Base-by-base conservation (phyloP, 2,888 invertebrate genomes). In the Orgyia antiqua region DNA sequence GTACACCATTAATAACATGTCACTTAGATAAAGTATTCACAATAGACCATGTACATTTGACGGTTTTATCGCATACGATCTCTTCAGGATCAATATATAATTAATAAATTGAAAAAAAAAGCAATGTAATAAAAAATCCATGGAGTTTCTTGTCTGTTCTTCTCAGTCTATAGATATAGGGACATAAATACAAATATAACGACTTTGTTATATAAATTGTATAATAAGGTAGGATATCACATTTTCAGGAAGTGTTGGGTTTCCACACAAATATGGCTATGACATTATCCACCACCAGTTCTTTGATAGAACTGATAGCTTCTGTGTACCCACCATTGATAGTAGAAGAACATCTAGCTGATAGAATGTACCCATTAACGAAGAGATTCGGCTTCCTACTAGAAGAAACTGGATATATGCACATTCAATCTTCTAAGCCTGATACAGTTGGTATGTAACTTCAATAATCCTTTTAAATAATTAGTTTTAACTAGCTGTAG, bases 351-450 rank as follows among this genome's bases (percentile, higher is more conserved):
- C 36, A 62, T 0, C 37, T 66, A 0, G 66, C 52, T 2, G 63
- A 70, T 19, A 54, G 74, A 20, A 45, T 76, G 45, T 79, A 77
- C 13, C 80, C 80, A 0, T 30, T 75, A 1, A 35, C 36, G 1
- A 35, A 51, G 4, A 36, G 34, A 3, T 66, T 51, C 17, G 37
- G 43, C 0, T 29, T 9, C 8, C 3, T 73, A 1, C 0, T 77
- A 0, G 61, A 72, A 10, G 75, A 76, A 24, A 29, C 39, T 0
- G 76, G 75, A 0, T 89, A 64, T 39, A 49, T 93, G 49, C 95
- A 95, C 61, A 51, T 95, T 4, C 96, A 97, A 65, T 89, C 94
- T 0, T 94, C 94, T 0, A 96, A 95, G 63, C 96, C 97, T 8
- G 96, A 97, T 58, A 96, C 96, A 0, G 27, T 71, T 9, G 72